Evolutionary conservation across 2,113 vertebrate genomes (phyloP).

Genomic region (Hippolais icterina): DNA sequence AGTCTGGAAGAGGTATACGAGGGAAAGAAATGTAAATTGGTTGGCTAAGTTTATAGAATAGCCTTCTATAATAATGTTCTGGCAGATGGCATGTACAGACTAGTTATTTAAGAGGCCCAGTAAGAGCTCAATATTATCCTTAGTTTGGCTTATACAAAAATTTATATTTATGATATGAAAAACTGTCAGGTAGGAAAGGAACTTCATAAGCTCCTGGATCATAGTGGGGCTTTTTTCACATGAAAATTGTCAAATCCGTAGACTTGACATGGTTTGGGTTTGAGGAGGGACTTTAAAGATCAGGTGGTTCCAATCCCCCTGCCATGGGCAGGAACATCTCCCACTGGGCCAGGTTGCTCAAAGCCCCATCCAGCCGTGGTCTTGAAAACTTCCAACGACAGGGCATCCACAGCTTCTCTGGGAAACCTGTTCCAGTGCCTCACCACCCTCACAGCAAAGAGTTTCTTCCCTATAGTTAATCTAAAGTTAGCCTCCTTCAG

Average conservation of each 20-base stretch:
- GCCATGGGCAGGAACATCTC: neutral
- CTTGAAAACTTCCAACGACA: neutral
- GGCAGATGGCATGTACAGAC: neutral
- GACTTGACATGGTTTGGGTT: neutral
- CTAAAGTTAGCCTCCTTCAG: neutral
- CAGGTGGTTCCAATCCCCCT: fast-evolving
- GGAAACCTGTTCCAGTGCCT: neutral
- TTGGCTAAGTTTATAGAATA: neutral
- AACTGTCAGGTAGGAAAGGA: neutral
- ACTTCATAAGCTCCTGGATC: neutral
- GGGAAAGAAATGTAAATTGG: neutral
- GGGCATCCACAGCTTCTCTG: neutral
- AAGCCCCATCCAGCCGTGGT: neutral
- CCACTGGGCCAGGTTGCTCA: neutral
- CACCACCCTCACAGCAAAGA: too few relatives aligned
- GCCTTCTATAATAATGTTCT: neutral
- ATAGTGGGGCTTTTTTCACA: neutral
- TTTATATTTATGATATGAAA: neutral
- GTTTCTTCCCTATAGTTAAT: neutral
- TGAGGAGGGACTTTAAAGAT: neutral
- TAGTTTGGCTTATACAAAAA: neutral
- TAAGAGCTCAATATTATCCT: neutral
- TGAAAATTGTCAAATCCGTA: neutral
- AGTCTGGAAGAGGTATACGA: neutral
- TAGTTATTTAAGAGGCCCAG: neutral